phyloP scores from a whole-genome alignment of 2,888 invertebrate genomes.

The Malthinus flaveolus region DNA sequence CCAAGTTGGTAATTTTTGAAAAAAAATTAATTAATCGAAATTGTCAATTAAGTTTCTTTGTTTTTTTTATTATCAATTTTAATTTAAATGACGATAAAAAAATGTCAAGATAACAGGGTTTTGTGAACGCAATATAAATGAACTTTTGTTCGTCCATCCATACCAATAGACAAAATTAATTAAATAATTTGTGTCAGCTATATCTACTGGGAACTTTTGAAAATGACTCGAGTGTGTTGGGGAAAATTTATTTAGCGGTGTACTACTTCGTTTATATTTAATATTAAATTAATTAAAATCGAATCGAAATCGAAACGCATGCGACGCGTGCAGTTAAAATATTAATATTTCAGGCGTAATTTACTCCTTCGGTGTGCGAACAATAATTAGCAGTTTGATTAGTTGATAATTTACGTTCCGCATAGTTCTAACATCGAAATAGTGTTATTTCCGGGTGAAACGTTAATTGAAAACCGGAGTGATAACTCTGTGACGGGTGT shows the following conservation, averaged over 20 bases:
- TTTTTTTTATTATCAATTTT: no score
- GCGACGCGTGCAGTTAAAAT: no score
- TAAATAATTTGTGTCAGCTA: conserved; percentile 6
- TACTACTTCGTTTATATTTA: not conserved
- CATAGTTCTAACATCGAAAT: conserved; percentile 4
- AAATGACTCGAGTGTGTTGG: conserved; percentile 1
- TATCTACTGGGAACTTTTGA: conserved; percentile 4
- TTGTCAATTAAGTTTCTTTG: no score
- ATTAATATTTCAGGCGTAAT: not conserved
- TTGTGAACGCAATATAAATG: conserved; percentile 5
- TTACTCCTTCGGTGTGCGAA: not conserved
- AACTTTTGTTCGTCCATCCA: conserved; percentile 7
- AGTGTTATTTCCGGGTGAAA: conserved; percentile 17
- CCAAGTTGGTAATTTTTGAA: no score
- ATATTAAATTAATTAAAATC: conserved; percentile 2
- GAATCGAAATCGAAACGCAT: not conserved
- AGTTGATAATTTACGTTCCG: not conserved
- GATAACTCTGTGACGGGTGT: conserved; percentile 13
- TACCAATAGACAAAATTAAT: conserved; percentile 2
- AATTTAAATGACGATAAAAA: not conserved
- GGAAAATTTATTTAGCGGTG: not conserved
- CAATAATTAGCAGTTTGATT: not conserved
- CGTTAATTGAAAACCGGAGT: conserved; percentile 13
- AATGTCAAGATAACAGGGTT: not conserved
- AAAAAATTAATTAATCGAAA: no score